A percentile compares a stretch with the other conserved stretches of the same genome.
phyloP scores from a whole-genome alignment of 2,888 invertebrate species.

The Minunthozetes semirufus region DNA sequence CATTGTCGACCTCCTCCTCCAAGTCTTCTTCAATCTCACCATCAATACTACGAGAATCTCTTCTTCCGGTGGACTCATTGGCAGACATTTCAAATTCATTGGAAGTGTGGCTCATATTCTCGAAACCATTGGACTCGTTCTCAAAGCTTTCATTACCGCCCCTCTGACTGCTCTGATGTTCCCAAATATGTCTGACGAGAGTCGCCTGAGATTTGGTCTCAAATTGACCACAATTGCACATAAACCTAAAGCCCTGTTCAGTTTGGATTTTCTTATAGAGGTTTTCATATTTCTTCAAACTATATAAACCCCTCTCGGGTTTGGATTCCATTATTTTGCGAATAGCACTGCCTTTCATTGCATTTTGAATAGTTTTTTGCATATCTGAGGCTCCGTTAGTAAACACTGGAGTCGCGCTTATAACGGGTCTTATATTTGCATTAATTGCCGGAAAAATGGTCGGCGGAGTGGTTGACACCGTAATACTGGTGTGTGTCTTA shows the following conservation, averaged over 20 bases:
- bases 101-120: background rate
- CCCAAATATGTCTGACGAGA: constrained; percentile 33
- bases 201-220: constrained; percentile 31
- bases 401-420: too few species aligned
- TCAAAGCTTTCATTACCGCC: background rate
- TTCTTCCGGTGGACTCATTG: background rate
- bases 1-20: background rate
- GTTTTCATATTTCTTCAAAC: constrained; percentile 24
- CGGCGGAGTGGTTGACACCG: too few species aligned
- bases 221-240: constrained; percentile 4
- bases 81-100: background rate
- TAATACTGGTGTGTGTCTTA: background rate
- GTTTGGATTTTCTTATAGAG: background rate
- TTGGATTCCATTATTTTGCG: constrained; percentile 5
- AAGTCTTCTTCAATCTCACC: background rate
- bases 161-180: background rate
- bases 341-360: background rate
- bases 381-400: too few species aligned
- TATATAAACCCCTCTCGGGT: constrained; percentile 21
- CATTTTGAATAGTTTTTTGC: background rate
- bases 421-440: too few species aligned
- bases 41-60: background rate
- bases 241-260: constrained; percentile 1
- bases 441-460: too few species aligned
- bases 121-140: background rate